Evolutionary conservation across 2,797 vertebrate species (phyloP), one percentile per base, ranked within the genome.

Genomic region (Spinus olivaceus): DNA sequence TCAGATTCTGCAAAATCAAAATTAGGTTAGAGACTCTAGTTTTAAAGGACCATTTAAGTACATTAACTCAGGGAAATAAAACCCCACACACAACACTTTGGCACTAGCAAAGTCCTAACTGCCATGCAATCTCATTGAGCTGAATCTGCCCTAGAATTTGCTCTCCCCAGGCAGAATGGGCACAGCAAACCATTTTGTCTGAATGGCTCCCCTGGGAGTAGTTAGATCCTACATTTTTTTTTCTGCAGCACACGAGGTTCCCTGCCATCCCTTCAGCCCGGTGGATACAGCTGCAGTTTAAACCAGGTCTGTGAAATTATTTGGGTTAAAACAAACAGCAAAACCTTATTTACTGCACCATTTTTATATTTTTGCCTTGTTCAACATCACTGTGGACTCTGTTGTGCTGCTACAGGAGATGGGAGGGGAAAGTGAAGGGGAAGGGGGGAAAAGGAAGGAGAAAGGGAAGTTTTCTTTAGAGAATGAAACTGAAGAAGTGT

Each of bases 151-250:
- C 84, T 94, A 44, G 77, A 76, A 81, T 82, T 91, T 93, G 7
- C 23, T 94, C 53, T 93, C 86, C 86, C 65, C 63, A 21, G 69
- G 74, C 91, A 78, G 76, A 93, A 91, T 77, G 77, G 81, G 63
- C 57, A 91, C 7, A 8, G 79, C 53, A 92, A 92, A 85, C 64
- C 56, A 49, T 88, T 92, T 91, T 84, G 41, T 39, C 60, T 61
- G 57, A 77, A 92, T 30, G 35, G 10, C 42, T 95, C 88, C 24
- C 3, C 47, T 6, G 54, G 85, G 78, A 87, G 60, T 21, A 70
- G 18, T 81, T 89, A 46, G 1, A 44, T 9, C 25, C 67, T 30
- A 23, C n/a, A 1, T 41, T 41, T 41, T 12, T 66, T 92, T 76
- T 83, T 27, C 81, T 47, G n/a, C 63, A 41, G 70, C 50, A 14